Percentiles rank a stretch among this genome's conserved stretches.
phyloP scores from a whole-genome alignment of 2,888 invertebrate genomes.

The Mimumesa dahlbomi region DNA sequence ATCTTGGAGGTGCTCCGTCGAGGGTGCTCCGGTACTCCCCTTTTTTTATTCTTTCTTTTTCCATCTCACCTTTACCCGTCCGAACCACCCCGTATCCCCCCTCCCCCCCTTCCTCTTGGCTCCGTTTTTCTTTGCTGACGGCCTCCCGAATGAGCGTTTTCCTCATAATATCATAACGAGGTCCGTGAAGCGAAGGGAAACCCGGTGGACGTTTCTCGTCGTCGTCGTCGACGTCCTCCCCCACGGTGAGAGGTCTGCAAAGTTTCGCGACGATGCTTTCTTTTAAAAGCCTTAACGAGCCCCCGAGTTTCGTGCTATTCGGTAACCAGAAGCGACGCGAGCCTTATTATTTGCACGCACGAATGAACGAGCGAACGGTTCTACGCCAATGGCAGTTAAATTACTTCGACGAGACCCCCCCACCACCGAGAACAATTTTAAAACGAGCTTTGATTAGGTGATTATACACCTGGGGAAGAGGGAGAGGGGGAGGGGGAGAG shows the following conservation, averaged over 20 bases:
- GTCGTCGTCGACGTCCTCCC: conserved; percentile 20
- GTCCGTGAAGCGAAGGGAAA: conserved; percentile 33
- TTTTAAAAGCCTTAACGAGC: conserved; percentile 61
- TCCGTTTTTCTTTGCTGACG: neutral
- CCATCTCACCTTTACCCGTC: conserved; percentile 8
- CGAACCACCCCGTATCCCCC: neutral
- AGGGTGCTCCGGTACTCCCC: conserved; percentile 31
- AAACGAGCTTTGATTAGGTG: too few relatives aligned
- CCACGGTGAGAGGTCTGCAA: conserved; percentile 46
- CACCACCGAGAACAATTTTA: too few relatives aligned
- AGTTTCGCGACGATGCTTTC: conserved; percentile 53
- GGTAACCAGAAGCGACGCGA: conserved; percentile 39
- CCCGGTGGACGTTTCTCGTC: conserved; percentile 32
- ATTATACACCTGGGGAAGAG: too few relatives aligned
- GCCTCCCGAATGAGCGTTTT: conserved; percentile 57
- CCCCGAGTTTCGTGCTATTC: conserved; percentile 26
- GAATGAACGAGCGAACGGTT: too few relatives aligned
- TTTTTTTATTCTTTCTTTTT: conserved; percentile 13
- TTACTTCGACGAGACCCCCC: conserved; percentile 1
- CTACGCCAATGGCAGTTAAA: too few relatives aligned
- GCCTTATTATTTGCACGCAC: conserved; percentile 52
- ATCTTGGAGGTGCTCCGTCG: conserved; percentile 43
- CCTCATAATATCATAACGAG: conserved; percentile 65
- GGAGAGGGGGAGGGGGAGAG: too few relatives aligned
- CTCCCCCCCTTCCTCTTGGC: neutral